Percentiles rank a stretch among this genome's conserved stretches.
Evolutionary conservation across 2,113 vertebrate genomes (phyloP).

Genomic region (Morone saxatilis): DNA sequence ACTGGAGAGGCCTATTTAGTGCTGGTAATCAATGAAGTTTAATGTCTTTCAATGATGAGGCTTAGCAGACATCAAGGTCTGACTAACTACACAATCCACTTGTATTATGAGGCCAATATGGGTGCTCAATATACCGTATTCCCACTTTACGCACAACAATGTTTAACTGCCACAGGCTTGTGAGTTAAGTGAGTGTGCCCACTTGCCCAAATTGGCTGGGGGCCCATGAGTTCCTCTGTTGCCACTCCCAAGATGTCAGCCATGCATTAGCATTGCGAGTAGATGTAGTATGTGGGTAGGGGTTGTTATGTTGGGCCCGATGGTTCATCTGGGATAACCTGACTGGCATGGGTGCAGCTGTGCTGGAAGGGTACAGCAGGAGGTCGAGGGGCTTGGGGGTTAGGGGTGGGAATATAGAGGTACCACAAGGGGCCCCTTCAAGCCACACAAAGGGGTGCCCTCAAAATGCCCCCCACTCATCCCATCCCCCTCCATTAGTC

Average conservation of each 20-base stretch:
- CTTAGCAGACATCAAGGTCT: conserved; percentile 55
- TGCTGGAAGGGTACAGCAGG: conserved; percentile 43
- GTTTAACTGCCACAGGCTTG: conserved; percentile 29
- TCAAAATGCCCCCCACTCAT: conserved; percentile 71
- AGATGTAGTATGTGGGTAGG: conserved; percentile 22
- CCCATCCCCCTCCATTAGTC: conserved; percentile 56
- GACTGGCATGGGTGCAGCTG: conserved; percentile 72
- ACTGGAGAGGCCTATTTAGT: conserved; percentile 45
- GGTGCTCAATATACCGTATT: conserved; percentile 42
- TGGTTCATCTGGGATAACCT: conserved; percentile 57
- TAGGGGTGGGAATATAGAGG: conserved; percentile 71
- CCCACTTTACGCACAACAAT: conserved; percentile 40
- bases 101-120: conserved; percentile 59
- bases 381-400: conserved; percentile 35
- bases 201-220: conserved; percentile 54
- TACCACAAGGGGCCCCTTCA: conserved; percentile 72
- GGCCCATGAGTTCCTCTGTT: conserved; percentile 50
- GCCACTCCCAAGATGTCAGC: conserved; percentile 38
- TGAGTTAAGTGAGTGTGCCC: conserved; percentile 47
- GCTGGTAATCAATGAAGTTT: conserved; percentile 66
- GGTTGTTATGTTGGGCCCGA: conserved; percentile 30
- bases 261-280: conserved; percentile 32
- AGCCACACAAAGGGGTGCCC: conserved; percentile 80
- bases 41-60: conserved; percentile 56
- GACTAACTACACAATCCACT: conserved; percentile 56